Evolutionary conservation across 1,140 invertebrate genomes (phyloP).

Genomic region (Lordiphosa collinella): DNA sequence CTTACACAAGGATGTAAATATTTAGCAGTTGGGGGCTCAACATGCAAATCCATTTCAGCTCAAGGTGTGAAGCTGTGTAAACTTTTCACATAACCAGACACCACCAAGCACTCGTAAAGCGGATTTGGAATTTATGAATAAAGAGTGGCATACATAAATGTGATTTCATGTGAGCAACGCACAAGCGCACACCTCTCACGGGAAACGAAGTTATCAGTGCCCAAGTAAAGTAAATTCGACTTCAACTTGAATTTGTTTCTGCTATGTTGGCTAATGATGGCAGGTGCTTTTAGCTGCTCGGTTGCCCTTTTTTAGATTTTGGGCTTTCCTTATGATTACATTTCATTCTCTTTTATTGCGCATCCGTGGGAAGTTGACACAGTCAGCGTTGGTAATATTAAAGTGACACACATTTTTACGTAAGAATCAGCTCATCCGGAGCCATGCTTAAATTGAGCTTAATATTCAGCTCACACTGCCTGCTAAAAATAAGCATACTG

Average conservation of each 20-base stretch:
- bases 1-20: too few species aligned
- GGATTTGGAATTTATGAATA: constrained; percentile 34
- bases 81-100: constrained; percentile 1
- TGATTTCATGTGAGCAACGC: constrained; percentile 22
- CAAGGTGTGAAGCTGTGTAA: constrained; percentile 39
- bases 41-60: constrained; percentile 29
- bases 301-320: constrained; percentile 13
- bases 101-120: constrained; percentile 37
- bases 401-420: too few species aligned
- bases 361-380: too few species aligned
- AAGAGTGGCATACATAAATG: constrained; percentile 23
- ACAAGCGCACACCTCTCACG: background rate
- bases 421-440: constrained; percentile 8
- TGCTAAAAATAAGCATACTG: constrained; percentile 41
- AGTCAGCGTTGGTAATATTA: too few species aligned
- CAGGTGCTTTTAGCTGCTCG: constrained; percentile 21
- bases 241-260: constrained; percentile 2
- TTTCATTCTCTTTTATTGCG: constrained; percentile 8
- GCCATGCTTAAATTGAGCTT: background rate
- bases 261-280: constrained; percentile 1
- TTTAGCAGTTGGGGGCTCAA: background rate
- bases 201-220: constrained; percentile 5
- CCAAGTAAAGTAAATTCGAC: constrained; percentile 15
- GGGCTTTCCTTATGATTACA: constrained; percentile 7
- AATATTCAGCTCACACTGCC: too few species aligned